Base-by-base conservation (phyloP, 2,113 vertebrate species). In the Pungitius pungitius region DNA sequence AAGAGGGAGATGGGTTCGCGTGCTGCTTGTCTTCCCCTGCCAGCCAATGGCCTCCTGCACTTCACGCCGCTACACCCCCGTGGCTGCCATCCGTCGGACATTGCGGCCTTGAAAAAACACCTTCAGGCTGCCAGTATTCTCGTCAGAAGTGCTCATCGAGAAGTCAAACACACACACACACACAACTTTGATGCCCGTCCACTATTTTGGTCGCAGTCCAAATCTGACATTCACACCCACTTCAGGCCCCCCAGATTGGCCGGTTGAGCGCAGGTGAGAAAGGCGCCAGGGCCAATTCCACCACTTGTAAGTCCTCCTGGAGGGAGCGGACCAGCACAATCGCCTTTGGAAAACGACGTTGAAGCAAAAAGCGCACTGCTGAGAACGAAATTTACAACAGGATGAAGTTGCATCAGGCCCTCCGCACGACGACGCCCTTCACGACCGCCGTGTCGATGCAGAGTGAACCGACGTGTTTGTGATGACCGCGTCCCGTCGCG, bases 21-120 rank as follows among this genome's bases (percentile, higher is more conserved):
- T 39, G 62, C 22, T 56, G 45, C 54, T 72, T 82, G 65, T 78
- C 65, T 67, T 77, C 65, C 24, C 6, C n/a, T 81, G 85, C 85
- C 80, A 85, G 54, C 22, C 40, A 22, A 69, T 75, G 84, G 77
- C 73, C 78, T 74, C 79, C 65, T 77, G 64, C 77, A 62, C 70
- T 78, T 86, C 68, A 74, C 57, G 58, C 52, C 70, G 77, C 78
- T 54, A 62, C 7, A 24, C 66, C 77, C 65, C 47, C 49, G 67
- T 80, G 72, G 64, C 80, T 77, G 42, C 37, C 27, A 45, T 37
- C 27, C 45, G 65, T 13, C 24, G 22, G 49, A 24, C 22, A 51
- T 13, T 20, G 49, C 35, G 20, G 79, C 61, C 54, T 80, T 79
- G 66, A 73, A 74, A 55, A 57, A 56, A 71, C 63, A 62, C 39